Evolutionary conservation across 2,888 invertebrate genomes (phyloP).

Genomic region (Terebella lapidaria): DNA sequence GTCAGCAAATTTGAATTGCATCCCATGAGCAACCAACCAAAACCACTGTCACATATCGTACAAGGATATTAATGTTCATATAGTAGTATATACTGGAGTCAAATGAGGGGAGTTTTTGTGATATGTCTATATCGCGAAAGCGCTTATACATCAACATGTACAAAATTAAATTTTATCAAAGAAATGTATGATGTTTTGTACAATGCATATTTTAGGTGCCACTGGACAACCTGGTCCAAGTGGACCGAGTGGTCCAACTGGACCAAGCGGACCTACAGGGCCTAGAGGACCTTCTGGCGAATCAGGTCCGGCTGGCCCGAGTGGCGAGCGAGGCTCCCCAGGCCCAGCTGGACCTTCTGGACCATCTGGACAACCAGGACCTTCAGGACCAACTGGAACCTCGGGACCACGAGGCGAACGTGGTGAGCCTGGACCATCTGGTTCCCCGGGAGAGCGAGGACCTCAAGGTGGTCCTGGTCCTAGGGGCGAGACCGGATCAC

Average conservation of each 20-base stretch:
- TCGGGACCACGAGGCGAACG: constrained; percentile 11
- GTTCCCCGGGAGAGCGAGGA: too few relatives aligned
- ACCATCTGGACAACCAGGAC: constrained; percentile 22
- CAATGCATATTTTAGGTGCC: not conserved
- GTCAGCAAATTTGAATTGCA: too few relatives aligned
- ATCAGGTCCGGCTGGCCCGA: constrained; percentile 9
- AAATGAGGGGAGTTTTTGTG: too few relatives aligned
- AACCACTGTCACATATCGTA: too few relatives aligned
- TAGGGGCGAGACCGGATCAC: constrained; percentile 39
- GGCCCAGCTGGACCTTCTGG: constrained; percentile 7
- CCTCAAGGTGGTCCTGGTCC: constrained; percentile 5
- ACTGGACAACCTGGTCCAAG: constrained; percentile 22
- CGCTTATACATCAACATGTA: not conserved
- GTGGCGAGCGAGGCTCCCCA: constrained; percentile 1
- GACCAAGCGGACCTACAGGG: constrained; percentile 14
- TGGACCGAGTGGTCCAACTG: constrained; percentile 18
- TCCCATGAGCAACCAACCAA: too few relatives aligned
- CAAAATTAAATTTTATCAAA: too few relatives aligned
- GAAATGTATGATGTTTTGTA: too few relatives aligned
- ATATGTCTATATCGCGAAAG: too few relatives aligned
- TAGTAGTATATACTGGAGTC: too few relatives aligned
- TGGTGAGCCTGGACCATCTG: constrained; percentile 16
- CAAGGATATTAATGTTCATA: too few relatives aligned
- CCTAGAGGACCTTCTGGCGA: constrained; percentile 15
- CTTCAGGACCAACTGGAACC: constrained; percentile 16